Evolutionary conservation across 2,113 vertebrate species (phyloP).

Genomic region (Aspidoscelis tigris): DNA sequence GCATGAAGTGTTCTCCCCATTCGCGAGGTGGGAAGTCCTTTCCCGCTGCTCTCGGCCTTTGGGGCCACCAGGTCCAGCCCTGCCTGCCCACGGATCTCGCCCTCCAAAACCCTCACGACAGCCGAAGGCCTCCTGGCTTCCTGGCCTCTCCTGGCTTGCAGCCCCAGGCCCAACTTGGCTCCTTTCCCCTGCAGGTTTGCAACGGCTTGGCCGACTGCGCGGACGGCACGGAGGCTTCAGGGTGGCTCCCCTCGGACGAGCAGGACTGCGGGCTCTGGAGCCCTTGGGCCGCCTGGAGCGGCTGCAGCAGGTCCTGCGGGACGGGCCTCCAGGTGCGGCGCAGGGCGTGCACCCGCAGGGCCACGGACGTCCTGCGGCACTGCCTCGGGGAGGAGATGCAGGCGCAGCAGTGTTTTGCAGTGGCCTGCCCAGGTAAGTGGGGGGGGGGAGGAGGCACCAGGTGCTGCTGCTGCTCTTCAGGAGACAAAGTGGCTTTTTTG

Average conservation of each 20-base stretch:
- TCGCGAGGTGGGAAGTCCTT: too few species aligned
- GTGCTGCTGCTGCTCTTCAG: not conserved
- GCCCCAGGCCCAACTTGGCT: not conserved
- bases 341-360: slow-evolving; percentile 69
- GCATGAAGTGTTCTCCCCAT: too few species aligned
- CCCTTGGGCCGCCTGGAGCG: slow-evolving; percentile 82
- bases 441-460: accelerated
- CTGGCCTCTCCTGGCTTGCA: not conserved
- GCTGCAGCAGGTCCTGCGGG: slow-evolving; percentile 83
- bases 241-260: slow-evolving; percentile 73
- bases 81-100: not conserved
- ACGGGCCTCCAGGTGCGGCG: slow-evolving; percentile 72
- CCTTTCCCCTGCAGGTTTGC: slow-evolving; percentile 78
- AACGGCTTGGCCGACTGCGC: slow-evolving; percentile 81
- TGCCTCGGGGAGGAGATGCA: slow-evolving; percentile 78
- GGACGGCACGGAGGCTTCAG: slow-evolving; percentile 9
- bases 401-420: slow-evolving; percentile 81
- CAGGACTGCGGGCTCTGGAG: slow-evolving; percentile 81
- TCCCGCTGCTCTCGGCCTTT: not conserved
- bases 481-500: too few species aligned
- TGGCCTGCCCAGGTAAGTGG: slow-evolving; percentile 81
- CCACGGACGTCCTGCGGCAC: slow-evolving; percentile 60
- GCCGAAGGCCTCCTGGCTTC: not conserved
- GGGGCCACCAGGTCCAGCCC: not conserved
- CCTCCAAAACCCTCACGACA: too few species aligned